Evolutionary conservation across 2,797 vertebrate genomes (phyloP).

Genomic region (Macropus fuliginosus): DNA sequence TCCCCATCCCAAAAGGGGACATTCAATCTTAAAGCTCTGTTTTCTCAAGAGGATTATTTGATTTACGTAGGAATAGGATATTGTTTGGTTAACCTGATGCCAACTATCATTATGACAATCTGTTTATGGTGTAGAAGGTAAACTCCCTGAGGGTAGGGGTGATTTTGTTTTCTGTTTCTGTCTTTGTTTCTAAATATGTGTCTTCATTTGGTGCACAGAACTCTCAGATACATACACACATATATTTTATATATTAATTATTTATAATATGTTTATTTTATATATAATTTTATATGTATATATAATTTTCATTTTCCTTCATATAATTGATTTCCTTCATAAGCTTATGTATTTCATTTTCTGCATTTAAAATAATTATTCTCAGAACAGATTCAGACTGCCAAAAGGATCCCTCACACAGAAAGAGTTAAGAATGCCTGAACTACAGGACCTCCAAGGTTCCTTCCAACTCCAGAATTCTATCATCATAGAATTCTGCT

Average conservation of each 20-base stretch:
- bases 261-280: too few relatives aligned
- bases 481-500: background rate
- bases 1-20: too few relatives aligned
- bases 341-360: background rate
- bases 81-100: background rate
- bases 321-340: background rate
- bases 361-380: background rate
- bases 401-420: background rate
- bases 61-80: background rate
- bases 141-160: too few relatives aligned
- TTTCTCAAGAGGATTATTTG: background rate
- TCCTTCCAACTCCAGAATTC: background rate
- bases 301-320: background rate
- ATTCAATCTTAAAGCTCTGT: background rate
- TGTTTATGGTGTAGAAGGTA: background rate
- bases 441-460: background rate
- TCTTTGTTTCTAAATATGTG: too few relatives aligned
- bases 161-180: too few relatives aligned
- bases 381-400: background rate
- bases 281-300: too few relatives aligned
- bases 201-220: too few relatives aligned
- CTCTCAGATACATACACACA: background rate
- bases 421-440: background rate
- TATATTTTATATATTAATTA: background rate
- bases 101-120: background rate